Evolutionary conservation across 2,113 vertebrate genomes (phyloP).

Genomic region (Andinoacara biseriatus): DNA sequence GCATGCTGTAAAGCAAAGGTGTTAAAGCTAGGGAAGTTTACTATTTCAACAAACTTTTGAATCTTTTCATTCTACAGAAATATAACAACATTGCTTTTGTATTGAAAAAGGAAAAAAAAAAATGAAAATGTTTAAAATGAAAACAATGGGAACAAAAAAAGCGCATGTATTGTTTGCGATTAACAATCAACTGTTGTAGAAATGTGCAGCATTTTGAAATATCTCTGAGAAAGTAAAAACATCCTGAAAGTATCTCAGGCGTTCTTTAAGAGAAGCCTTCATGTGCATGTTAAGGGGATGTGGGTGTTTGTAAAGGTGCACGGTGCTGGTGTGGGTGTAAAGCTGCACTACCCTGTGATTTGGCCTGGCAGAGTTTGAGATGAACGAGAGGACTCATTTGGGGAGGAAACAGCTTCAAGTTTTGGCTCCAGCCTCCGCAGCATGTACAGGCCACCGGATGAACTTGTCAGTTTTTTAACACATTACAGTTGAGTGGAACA

Average conservation of each 20-base stretch:
- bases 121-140: too few species aligned
- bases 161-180: too few species aligned
- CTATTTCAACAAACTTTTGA: too few species aligned
- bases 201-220: background rate
- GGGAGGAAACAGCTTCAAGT: slow-evolving; percentile 15
- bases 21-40: too few species aligned
- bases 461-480: background rate
- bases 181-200: too few species aligned
- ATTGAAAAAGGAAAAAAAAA: too few species aligned
- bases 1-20: too few species aligned
- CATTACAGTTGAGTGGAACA: background rate
- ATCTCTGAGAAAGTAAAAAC: background rate
- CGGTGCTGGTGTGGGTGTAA: slow-evolving; percentile 34
- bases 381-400: slow-evolving; percentile 12
- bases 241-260: background rate
- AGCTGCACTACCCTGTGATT: slow-evolving; percentile 17
- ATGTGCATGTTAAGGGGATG: slow-evolving; percentile 23
- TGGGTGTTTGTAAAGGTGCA: slow-evolving; percentile 56
- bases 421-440: slow-evolving; percentile 20
- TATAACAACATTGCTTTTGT: too few species aligned
- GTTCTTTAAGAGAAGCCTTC: background rate
- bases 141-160: too few species aligned
- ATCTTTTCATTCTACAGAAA: too few species aligned
- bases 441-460: background rate
- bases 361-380: background rate